Conservation (phyloP, 2,888 invertebrate species). For the Poecilus cupreus region DNA sequence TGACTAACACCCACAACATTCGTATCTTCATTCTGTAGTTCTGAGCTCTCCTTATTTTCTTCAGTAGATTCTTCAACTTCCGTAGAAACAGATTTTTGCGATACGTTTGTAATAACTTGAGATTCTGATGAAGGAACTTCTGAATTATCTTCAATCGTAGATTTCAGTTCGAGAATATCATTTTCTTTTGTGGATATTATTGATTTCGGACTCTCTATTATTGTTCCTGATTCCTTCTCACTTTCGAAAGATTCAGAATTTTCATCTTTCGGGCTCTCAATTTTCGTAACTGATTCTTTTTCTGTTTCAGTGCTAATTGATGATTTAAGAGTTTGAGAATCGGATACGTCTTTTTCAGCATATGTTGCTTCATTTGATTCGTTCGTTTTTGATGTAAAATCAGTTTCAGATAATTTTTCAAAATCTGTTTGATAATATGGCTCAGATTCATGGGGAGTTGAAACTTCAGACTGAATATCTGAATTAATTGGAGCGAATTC, state of each 20-base stretch:
- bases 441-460: conserved; percentile 4
- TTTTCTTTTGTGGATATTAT: conserved; percentile 13
- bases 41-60: neutral
- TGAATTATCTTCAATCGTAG: neutral
- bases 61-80: neutral
- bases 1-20: conserved; percentile 38
- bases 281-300: neutral
- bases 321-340: neutral
- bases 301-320: conserved; percentile 9
- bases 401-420: neutral
- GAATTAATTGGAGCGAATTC: neutral
- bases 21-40: conserved; percentile 36
- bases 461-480: conserved; percentile 5
- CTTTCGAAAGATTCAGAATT: neutral
- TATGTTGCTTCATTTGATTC: neutral
- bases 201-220: conserved; percentile 26
- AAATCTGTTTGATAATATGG: conserved; percentile 2
- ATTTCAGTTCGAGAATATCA: neutral
- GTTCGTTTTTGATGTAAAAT: neutral
- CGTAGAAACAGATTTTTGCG: neutral
- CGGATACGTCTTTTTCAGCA: neutral
- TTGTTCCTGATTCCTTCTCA: conserved; percentile 3
- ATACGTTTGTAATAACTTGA: neutral
- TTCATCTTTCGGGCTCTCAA: neutral
- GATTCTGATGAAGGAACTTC: neutral